Percentiles rank a stretch among this genome's conserved stretches.
Evolutionary conservation across 2,888 invertebrate genomes (phyloP).

Genomic region (Syrista parreyssii): DNA sequence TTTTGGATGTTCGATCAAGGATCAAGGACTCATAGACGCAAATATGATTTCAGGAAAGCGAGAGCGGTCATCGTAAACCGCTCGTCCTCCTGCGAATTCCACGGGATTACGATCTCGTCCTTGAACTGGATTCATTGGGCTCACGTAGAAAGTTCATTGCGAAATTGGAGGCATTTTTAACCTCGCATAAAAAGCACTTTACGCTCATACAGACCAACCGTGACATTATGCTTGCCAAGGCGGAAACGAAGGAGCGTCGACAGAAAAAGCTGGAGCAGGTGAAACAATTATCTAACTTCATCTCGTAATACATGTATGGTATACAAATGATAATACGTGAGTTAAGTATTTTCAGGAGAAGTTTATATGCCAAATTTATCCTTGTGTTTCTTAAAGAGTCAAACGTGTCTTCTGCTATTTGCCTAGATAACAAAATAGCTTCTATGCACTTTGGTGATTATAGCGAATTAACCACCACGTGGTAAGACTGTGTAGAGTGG

Average conservation of each 20-base stretch:
- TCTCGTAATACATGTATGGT: too few species aligned
- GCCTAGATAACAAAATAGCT: not conserved
- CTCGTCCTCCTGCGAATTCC: conserved; percentile 85
- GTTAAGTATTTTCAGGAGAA: too few species aligned
- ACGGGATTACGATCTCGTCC: conserved; percentile 91
- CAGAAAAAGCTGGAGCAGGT: conserved; percentile 87
- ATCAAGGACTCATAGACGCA: conserved; percentile 6
- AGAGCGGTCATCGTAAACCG: conserved; percentile 79
- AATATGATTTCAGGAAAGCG: conserved; percentile 68
- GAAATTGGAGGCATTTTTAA: conserved; percentile 87
- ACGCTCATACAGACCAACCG: conserved; percentile 75
- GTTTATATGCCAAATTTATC: too few species aligned
- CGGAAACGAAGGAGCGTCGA: conserved; percentile 93
- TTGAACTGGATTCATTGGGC: conserved; percentile 87
- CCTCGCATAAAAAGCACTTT: conserved; percentile 85
- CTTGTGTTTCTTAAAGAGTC: not conserved
- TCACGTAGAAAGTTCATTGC: conserved; percentile 87
- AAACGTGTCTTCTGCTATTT: not conserved
- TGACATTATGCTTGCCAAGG: conserved; percentile 89
- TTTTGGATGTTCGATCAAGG: not conserved
- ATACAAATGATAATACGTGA: too few species aligned
- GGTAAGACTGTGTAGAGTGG: not conserved
- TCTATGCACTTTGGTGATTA: not conserved
- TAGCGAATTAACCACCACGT: not conserved
- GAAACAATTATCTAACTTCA: not conserved